phyloP scores from a whole-genome alignment of 2,797 vertebrate genomes.

The Meriones psammophilus region DNA sequence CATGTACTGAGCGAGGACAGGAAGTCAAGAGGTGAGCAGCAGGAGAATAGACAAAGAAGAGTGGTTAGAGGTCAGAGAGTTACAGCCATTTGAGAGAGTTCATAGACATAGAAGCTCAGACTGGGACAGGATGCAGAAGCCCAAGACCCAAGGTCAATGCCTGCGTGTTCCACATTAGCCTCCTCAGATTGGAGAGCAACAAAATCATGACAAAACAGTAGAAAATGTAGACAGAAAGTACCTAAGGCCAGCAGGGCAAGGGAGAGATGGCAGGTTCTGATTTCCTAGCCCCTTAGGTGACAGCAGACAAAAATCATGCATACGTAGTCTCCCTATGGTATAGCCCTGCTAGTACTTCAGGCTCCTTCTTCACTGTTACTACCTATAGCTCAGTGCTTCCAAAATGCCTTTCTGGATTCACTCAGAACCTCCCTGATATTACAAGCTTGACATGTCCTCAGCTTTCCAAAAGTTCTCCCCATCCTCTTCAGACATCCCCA shows the following conservation, averaged over 20 bases:
- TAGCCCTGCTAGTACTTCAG: background rate
- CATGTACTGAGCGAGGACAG: slow-evolving; percentile 94
- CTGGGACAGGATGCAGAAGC: background rate
- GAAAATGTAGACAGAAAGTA: slow-evolving; percentile 43
- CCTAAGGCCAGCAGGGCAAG: background rate
- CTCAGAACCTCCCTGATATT: background rate
- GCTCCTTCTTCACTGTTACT: background rate
- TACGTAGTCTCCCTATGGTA: background rate
- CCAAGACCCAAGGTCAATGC: background rate
- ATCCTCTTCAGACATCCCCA: slow-evolving; percentile 20
- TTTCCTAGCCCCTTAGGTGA: slow-evolving; percentile 20
- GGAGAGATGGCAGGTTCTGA: slow-evolving; percentile 22
- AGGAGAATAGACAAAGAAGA: slow-evolving; percentile 88
- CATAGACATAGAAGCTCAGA: slow-evolving; percentile 60
- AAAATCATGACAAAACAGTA: slow-evolving; percentile 51
- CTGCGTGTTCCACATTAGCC: slow-evolving; percentile 11
- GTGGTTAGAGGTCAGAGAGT: slow-evolving; percentile 72
- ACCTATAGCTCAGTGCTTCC: slow-evolving; percentile 33
- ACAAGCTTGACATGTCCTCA: background rate
- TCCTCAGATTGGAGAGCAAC: slow-evolving; percentile 12
- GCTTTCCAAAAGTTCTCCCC: slow-evolving; percentile 30
- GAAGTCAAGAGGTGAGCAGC: slow-evolving; percentile 90
- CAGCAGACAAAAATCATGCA: background rate
- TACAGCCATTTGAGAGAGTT: slow-evolving; percentile 54
- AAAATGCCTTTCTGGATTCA: slow-evolving; percentile 41